Base-by-base conservation (phyloP, 2,888 invertebrate species). In the Zaprionus obscuricornis region DNA sequence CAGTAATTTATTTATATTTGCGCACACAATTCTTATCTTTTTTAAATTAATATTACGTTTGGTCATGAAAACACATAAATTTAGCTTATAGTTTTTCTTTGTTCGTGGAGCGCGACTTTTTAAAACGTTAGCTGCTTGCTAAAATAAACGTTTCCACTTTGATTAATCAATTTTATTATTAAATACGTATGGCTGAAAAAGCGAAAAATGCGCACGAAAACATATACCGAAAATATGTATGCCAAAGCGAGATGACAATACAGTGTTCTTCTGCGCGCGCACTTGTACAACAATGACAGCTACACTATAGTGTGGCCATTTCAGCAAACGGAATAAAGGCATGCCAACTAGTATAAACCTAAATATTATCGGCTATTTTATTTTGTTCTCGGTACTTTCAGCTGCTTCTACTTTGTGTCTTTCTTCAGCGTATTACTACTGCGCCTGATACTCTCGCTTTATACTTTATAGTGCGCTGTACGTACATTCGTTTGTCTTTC, bases 131-230 rank as follows among this genome's bases (percentile, higher is more conserved):
- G 59, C 43, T 74, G 57, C 71, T 71, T 84, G 69, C 57, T 63
- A 60, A 64, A 59, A 57, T 47, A 81, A 74, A 71, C 56, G 74
- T 58, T 79, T 79, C 33, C 43, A 60, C 74, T 69, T 84, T 77
- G 84, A 81, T 78, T 78, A 78, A 78, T 78, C 82, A 78, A 78
- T 78, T 79, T 82, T 85, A 85, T 85, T 79, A 74, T 82, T 85
- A 83, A n/a, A 75, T 72, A 82, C 79, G 73, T 78, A 81, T 84
- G 74, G 50, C 65, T 70, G 33, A 82, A 70, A 74, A 66, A 74
- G 60, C 46, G 63, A 50, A 65, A 73, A 75, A 68, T 70, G 65
- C 51, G 65, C 56, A 72, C 65, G 54, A 72, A 77, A 71, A 74
- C 75, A 67, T 40, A 42, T 66, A 68, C 11, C 47, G 18, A 34